A percentile compares a stretch with the other conserved stretches of the same genome.
These are phyloP conservation scores for Gisinianus flammeolus DNA, from an alignment of 2,888 invertebrate species.

Conservation along the genomic window DNA sequence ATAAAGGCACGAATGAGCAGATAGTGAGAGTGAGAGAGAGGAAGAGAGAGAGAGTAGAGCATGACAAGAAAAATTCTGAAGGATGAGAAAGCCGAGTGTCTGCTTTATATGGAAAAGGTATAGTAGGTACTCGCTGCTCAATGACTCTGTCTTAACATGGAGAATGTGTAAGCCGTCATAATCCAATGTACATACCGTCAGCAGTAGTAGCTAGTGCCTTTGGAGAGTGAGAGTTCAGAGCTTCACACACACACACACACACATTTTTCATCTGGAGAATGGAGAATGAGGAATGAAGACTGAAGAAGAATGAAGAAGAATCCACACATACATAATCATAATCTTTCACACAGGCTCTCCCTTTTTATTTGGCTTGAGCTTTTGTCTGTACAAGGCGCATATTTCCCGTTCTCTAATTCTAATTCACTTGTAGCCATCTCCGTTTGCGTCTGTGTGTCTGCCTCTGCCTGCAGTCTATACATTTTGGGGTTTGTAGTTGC, in stretches of 20 bases:
- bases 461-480: too few relatives aligned
- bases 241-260: too few relatives aligned
- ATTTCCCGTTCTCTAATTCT: not conserved
- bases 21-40: not conserved
- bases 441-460: not conserved
- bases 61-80: constrained; percentile 33
- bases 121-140: constrained; percentile 1
- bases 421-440: not conserved
- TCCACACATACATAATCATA: not conserved
- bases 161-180: not conserved
- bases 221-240: too few relatives aligned
- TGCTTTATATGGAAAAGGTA: not conserved
- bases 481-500: not conserved
- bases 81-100: constrained; percentile 9
- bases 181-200: not conserved
- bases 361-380: not conserved
- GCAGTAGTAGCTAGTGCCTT: not conserved
- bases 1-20: constrained; percentile 22
- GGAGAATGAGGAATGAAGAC: too few relatives aligned
- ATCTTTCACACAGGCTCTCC: not conserved
- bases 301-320: not conserved
- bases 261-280: not conserved
- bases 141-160: constrained; percentile 14
- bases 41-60: constrained; percentile 22
- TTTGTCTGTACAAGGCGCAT: not conserved